Evolutionary conservation across 2,113 vertebrate genomes (phyloP), one percentile per base, ranked within the genome.

Genomic region (Gobius niger): DNA sequence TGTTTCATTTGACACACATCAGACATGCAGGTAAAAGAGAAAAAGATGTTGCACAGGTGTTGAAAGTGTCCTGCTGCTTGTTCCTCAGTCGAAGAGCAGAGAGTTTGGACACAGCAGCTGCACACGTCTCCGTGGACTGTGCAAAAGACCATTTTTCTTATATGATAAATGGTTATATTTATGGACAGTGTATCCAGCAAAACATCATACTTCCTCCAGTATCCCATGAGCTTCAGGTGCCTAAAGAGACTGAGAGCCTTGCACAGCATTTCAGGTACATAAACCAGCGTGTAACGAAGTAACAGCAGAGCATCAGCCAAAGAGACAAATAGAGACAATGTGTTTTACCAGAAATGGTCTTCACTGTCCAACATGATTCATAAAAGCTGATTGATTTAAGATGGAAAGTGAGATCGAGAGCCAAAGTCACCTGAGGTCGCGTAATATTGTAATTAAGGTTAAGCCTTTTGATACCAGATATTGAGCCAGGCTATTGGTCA

Each of bases 61-160:
- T 40, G 63, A 65, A 66, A 42, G 18, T 59, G 46, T 47, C 44
- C 49, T n/a, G 59, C 14, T 4, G 51, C 10, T 41, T 34, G 24
- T 50, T 44, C 42, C 7, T 14, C n/a, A 10, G 3, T 13, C 40
- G 24, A 12, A 19, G 6, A 41, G 44, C 19, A 7, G 11, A 68
- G 53, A 50, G 15, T 57, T 62, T 51, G 65, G 63, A 70, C 59
- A 73, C 15, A 3, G 13, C 47, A 50, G 50, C 52, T 47, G 34
- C 56, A 65, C 64, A 46, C 44, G 47, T 74, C 64, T 78, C 67
- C 4, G 15, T 54, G 73, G 72, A 73, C 66, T 13, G 11, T 57
- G 40, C 60, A 82, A 66, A 72, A 47, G 42, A 75, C 13, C 12
- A 50, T 12, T 14, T 14, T 50, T 12, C 11, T 14, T 50, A 50